Evolutionary conservation across 2,888 invertebrate species (phyloP).

Genomic region (Chydorus sphaericus): DNA sequence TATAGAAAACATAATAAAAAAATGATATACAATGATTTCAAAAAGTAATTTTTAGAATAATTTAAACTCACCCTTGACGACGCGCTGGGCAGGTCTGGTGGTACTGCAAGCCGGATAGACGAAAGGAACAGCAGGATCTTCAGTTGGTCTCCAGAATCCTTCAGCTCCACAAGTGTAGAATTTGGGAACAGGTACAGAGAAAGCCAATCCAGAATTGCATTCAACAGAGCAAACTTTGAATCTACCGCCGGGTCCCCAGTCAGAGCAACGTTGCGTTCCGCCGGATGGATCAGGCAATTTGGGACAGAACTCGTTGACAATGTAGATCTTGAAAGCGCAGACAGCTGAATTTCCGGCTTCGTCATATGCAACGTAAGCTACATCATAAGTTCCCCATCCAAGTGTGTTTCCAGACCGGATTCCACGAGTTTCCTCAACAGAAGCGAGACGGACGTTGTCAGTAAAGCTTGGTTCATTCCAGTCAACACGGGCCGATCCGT

Average conservation of each 20-base stretch:
- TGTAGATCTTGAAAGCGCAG: slow-evolving; percentile 80
- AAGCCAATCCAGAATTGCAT: slow-evolving; percentile 70
- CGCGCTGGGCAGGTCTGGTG: slow-evolving; percentile 79
- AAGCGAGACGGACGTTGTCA: slow-evolving; percentile 69
- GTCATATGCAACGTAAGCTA: slow-evolving; percentile 86
- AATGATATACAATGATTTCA: too few species aligned
- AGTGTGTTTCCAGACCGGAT: slow-evolving; percentile 76
- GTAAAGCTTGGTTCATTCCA: slow-evolving; percentile 87
- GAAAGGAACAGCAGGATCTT: slow-evolving; percentile 58
- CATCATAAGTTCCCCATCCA: slow-evolving; percentile 80
- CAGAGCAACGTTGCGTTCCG: slow-evolving; percentile 79
- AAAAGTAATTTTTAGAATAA: too few species aligned
- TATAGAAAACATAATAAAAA: too few species aligned
- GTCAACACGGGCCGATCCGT: slow-evolving; percentile 72
- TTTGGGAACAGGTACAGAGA: slow-evolving; percentile 84
- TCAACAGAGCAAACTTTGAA: slow-evolving; percentile 88
- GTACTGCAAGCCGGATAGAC: slow-evolving; percentile 76
- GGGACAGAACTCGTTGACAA: slow-evolving; percentile 86
- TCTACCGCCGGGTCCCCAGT: slow-evolving; percentile 91
- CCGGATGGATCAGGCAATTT: slow-evolving; percentile 76
- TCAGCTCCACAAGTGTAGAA: slow-evolving; percentile 97
- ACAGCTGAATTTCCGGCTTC: slow-evolving; percentile 80
- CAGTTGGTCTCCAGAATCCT: slow-evolving; percentile 90
- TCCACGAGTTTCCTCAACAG: slow-evolving; percentile 67
- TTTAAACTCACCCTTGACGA: too few species aligned